Conservation (phyloP, 2,888 invertebrate genomes). For the Synergus umbraculus region DNA sequence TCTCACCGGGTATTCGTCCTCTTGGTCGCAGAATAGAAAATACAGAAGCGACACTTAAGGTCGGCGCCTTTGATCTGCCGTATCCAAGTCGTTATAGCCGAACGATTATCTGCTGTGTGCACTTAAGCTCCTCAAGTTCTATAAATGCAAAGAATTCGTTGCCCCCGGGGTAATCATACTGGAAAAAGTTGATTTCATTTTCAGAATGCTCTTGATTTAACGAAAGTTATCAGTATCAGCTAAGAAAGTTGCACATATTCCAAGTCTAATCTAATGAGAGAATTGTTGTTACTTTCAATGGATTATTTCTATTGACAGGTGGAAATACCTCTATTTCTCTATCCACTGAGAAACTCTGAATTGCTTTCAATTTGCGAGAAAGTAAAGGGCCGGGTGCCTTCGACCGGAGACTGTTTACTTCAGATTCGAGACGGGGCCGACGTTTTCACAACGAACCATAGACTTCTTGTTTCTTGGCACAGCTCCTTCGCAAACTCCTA, state of each 20-base stretch:
- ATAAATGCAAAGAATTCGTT: conserved; percentile 46
- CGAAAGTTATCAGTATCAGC: not conserved
- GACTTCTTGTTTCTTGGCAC: conserved; percentile 69
- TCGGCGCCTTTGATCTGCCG: conserved; percentile 21
- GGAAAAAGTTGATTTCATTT: conserved; percentile 6
- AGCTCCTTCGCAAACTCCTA: conserved; percentile 58
- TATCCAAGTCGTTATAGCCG: conserved; percentile 17
- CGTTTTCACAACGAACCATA: conserved; percentile 73
- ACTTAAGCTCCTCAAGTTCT: conserved; percentile 8
- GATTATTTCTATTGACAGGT: not conserved
- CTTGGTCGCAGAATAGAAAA: conserved; percentile 33
- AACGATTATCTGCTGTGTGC: conserved; percentile 25
- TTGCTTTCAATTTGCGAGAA: conserved; percentile 32
- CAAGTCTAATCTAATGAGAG: not conserved
- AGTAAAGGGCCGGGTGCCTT: conserved; percentile 40
- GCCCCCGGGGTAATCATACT: not conserved
- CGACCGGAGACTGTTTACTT: conserved; percentile 57
- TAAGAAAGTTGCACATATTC: not conserved
- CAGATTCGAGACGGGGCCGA: conserved; percentile 61
- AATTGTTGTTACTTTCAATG: not conserved
- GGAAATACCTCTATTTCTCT: not conserved
- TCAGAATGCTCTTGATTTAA: not conserved
- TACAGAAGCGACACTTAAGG: conserved; percentile 32
- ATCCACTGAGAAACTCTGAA: conserved; percentile 1
- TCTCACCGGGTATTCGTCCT: conserved; percentile 13